Evolutionary conservation across 1,140 invertebrate genomes (phyloP).

Genomic region (Chelonus insularis): DNA sequence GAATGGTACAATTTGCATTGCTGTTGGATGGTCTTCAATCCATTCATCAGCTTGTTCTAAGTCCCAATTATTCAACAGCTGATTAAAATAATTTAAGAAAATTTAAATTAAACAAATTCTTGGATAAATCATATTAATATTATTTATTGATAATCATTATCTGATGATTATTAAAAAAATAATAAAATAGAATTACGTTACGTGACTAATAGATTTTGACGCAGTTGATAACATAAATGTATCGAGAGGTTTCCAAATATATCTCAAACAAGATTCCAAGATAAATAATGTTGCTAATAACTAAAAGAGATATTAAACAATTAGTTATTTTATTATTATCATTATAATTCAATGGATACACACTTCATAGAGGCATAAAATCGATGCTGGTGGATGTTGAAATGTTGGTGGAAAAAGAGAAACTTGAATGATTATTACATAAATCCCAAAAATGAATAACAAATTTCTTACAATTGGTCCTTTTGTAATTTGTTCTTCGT

Average conservation of each 20-base stretch:
- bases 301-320: conserved; percentile 29
- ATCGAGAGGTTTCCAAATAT: conserved; percentile 46
- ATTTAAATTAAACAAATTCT: too few species aligned
- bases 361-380: conserved; percentile 46
- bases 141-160: too few species aligned
- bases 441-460: conserved; percentile 41
- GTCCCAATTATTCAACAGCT: too few species aligned
- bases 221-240: conserved; percentile 35
- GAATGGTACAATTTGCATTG: conserved; percentile 33
- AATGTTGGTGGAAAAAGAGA: conserved; percentile 40
- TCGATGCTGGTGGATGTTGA: conserved; percentile 26
- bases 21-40: conserved; percentile 29
- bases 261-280: conserved; percentile 42
- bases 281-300: conserved; percentile 45
- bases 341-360: neutral
- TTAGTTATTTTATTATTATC: neutral
- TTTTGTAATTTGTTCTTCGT: conserved; percentile 29
- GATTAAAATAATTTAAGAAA: too few species aligned
- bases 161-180: neutral
- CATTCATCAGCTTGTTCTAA: conserved; percentile 27
- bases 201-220: conserved; percentile 34
- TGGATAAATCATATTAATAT: too few species aligned
- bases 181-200: conserved; percentile 33
- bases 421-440: conserved; percentile 36
- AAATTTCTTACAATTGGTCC: conserved; percentile 37